Evolutionary conservation across 2,113 vertebrate species (phyloP).

Genomic region (Lepus americanus): DNA sequence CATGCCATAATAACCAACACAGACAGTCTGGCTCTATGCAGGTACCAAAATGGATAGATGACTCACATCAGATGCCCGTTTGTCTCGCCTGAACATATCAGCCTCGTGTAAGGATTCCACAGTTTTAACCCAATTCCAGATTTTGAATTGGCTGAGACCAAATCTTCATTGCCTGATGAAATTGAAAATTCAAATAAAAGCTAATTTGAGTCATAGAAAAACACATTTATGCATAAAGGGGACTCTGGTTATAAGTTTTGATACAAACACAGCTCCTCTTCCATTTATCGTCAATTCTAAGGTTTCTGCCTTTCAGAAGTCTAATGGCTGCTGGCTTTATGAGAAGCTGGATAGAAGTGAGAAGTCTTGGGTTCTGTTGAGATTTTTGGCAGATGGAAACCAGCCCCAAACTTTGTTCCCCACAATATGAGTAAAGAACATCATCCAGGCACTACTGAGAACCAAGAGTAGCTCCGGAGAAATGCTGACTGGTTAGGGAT

Average conservation of each 20-base stretch:
- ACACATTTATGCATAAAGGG: not conserved
- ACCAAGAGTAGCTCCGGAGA: not conserved
- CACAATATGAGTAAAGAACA: not conserved
- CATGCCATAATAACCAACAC: not conserved
- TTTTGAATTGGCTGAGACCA: not conserved
- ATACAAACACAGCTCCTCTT: not conserved
- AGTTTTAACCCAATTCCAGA: not conserved
- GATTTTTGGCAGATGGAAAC: not conserved
- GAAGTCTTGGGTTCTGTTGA: not conserved
- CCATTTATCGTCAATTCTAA: not conserved
- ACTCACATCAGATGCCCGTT: not conserved
- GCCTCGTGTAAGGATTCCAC: not conserved
- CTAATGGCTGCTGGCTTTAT: not conserved
- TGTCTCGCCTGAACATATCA: not conserved
- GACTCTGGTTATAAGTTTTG: not conserved
- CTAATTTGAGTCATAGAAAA: slow-evolving; percentile 4
- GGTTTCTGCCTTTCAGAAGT: not conserved
- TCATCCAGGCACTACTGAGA: not conserved
- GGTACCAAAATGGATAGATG: not conserved
- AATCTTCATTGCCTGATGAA: not conserved
- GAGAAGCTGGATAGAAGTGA: not conserved
- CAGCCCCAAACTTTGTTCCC: not conserved
- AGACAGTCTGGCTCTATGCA: not conserved
- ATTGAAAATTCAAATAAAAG: not conserved
- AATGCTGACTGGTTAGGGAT: not conserved